A percentile compares a stretch with the other conserved stretches of the same genome.
phyloP scores from a whole-genome alignment of 2,113 vertebrate genomes.

The Myiopsitta monachus region DNA sequence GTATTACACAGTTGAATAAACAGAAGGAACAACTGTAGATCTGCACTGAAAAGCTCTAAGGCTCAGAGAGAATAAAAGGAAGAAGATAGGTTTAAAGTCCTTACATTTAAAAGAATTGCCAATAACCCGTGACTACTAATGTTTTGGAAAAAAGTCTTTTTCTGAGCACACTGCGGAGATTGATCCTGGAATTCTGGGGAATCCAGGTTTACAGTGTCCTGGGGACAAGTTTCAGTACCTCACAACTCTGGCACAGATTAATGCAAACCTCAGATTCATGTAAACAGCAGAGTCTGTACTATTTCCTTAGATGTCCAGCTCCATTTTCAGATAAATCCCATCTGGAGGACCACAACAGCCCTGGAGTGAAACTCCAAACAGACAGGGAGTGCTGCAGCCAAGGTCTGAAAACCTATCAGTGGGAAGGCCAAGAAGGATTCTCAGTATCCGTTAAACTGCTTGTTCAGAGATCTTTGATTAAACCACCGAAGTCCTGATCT shows the following conservation, averaged over 20 bases:
- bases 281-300: neutral
- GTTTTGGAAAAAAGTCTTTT: neutral
- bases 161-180: neutral
- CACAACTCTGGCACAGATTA: neutral
- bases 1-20: constrained; percentile 51
- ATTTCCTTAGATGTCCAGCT: neutral
- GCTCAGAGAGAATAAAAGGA: constrained; percentile 39
- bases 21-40: constrained; percentile 35
- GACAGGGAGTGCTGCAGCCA: neutral
- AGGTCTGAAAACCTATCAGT: neutral
- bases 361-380: neutral
- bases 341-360: neutral
- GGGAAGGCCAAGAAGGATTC: neutral
- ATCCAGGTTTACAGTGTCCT: neutral
- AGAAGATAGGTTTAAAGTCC: neutral
- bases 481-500: neutral
- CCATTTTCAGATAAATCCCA: neutral
- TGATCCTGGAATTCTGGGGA: neutral
- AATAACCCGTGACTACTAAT: neutral
- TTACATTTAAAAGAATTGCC: neutral
- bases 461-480: neutral
- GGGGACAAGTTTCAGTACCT: neutral
- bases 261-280: neutral
- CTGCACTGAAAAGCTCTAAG: constrained; percentile 7
- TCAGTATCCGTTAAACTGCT: neutral